These are phyloP conservation scores for Pyrochroa serraticornis DNA, from an alignment of 2,888 invertebrate genomes.

Conservation along the genomic window DNA sequence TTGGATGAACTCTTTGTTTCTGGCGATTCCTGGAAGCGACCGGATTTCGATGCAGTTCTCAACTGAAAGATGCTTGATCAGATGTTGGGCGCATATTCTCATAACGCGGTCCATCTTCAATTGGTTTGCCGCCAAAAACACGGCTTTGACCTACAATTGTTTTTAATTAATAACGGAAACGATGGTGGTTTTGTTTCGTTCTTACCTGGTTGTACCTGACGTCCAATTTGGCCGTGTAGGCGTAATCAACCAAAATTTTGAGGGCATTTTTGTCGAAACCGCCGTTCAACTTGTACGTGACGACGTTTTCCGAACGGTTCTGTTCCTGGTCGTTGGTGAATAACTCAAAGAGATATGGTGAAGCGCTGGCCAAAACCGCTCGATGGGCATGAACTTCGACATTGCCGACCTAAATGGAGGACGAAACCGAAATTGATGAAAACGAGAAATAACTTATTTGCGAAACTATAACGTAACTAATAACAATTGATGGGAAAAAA, in stretches of 20 bases:
- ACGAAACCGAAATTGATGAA: slow-evolving; percentile 35
- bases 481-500: slow-evolving; percentile 22
- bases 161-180: slow-evolving; percentile 2
- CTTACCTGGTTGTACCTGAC: slow-evolving; percentile 60
- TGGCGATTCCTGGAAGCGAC: slow-evolving; percentile 66
- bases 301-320: slow-evolving; percentile 58
- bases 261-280: slow-evolving; percentile 72
- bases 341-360: slow-evolving; percentile 77
- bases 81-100: slow-evolving; percentile 72
- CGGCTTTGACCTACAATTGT: slow-evolving; percentile 67
- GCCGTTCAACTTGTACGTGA: slow-evolving; percentile 68
- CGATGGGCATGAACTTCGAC: slow-evolving; percentile 78
- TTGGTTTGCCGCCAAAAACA: slow-evolving; percentile 80
- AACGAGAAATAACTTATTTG: slow-evolving; percentile 32
- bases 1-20: slow-evolving; percentile 65
- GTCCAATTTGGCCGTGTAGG: slow-evolving; percentile 75
- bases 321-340: slow-evolving; percentile 66
- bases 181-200: neutral
- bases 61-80: slow-evolving; percentile 69
- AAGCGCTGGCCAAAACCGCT: slow-evolving; percentile 79
- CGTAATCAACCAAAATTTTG: slow-evolving; percentile 79
- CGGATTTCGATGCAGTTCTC: slow-evolving; percentile 66
- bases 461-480: slow-evolving; percentile 31
- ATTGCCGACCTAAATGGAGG: slow-evolving; percentile 64
- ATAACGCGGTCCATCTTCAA: slow-evolving; percentile 79